Percentiles rank a stretch among this genome's conserved stretches.
Conservation (phyloP, 2,797 vertebrate genomes). For the Falco biarmicus region DNA sequence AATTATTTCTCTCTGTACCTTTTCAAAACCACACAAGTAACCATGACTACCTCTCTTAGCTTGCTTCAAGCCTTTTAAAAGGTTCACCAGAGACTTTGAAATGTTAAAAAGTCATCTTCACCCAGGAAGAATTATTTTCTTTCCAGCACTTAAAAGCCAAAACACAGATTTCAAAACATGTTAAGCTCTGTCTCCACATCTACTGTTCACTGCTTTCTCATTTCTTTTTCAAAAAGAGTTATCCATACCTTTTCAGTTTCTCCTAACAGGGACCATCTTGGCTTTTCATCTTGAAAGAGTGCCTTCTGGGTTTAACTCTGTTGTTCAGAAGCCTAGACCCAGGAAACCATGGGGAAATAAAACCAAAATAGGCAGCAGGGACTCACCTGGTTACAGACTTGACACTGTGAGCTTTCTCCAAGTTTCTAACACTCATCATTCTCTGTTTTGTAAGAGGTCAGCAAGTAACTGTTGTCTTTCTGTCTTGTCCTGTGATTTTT, state of each 20-base stretch:
- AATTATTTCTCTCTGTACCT: not conserved
- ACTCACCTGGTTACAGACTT: slow-evolving; percentile 9
- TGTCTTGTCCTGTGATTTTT: not conserved
- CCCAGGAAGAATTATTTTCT: not conserved
- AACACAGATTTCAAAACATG: not conserved
- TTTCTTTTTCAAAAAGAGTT: not conserved
- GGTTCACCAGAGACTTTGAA: not conserved
- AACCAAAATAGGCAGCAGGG: not conserved
- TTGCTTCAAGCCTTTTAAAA: not conserved
- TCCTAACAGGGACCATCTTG: not conserved
- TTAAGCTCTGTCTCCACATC: not conserved
- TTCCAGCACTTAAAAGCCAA: not conserved
- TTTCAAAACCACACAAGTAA: not conserved
- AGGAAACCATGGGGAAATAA: not conserved
- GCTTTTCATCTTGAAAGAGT: not conserved
- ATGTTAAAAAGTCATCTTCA: not conserved
- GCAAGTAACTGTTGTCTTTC: not conserved
- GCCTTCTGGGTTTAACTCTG: not conserved
- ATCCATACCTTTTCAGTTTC: not conserved
- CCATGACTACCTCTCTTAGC: not conserved
- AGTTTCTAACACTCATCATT: not conserved
- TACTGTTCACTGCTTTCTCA: not conserved
- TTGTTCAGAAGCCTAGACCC: not conserved
- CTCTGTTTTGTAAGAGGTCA: not conserved
- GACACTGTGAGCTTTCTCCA: not conserved